Evolutionary conservation across 2,113 vertebrate genomes (phyloP), one percentile per base, ranked within the genome.

Genomic region (Clarias magur): DNA sequence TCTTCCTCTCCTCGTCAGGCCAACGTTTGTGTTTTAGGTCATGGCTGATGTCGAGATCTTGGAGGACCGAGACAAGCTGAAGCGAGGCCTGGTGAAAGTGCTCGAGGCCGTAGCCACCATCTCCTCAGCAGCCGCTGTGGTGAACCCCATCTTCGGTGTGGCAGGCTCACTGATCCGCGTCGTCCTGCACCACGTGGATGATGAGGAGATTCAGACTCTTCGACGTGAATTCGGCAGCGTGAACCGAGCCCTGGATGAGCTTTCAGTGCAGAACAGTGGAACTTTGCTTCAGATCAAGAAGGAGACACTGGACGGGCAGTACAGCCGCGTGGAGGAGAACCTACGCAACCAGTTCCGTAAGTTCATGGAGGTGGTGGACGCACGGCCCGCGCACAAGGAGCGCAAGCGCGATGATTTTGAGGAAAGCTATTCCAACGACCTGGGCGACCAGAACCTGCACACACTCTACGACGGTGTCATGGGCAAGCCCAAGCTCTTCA

Each of bases 391-490:
- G 48, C 78, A 89, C 30, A 68, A 91, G 57, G 68, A 94, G 15
- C 80, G 90, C 83, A 94, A 93, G 90, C 94, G 92, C 70, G 91
- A 92, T 0, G 93, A 95, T 89, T 96, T 95, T 0, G 89, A 92
- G 53, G 86, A 92, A 86, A 93, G 93, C 89, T 96, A 93, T 27
- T 16, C 88, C 87, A 90, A 94, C 1, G 93, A 95, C 89, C 2
- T 93, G 87, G 94, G 94, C 0, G 94, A 96, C 92, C 94, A 95
- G 92, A 96, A 96, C 90, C 93, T 96, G 87, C 92, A 96, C 94
- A 95, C 95, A 8, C 94, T 96, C n/a, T 96, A 94, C 2, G 95
- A 96, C 0, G 94, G 95, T 2, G 95, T 96, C 91, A 93, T 94
- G 88, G 95, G 95, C 4, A 94, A 90, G 16, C 88, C 85, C 3